Percentiles rank a stretch among this genome's conserved stretches.
Conservation (phyloP, 1,140 invertebrate genomes). For the Drosophila arizonae region DNA sequence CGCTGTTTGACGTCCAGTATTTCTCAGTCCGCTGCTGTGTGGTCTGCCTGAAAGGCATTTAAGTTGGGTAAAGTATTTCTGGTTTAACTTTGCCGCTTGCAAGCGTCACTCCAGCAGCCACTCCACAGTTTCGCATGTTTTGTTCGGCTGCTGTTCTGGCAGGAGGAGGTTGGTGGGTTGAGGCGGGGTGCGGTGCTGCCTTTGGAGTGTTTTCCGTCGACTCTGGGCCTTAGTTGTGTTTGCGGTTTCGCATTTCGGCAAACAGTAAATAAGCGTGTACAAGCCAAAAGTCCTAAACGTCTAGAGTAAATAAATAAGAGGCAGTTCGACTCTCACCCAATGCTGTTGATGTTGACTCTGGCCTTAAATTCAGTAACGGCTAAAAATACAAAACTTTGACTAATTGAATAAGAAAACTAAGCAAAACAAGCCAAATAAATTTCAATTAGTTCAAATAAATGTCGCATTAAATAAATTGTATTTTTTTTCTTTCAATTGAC, state of each 20-base stretch:
- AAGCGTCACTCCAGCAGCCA: slow-evolving; percentile 7
- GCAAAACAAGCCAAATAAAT: slow-evolving; percentile 60
- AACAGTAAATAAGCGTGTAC: slow-evolving; percentile 69
- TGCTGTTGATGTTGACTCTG: slow-evolving; percentile 45
- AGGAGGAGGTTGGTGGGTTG: neutral
- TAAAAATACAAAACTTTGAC: slow-evolving; percentile 43
- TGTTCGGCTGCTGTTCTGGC: slow-evolving; percentile 19
- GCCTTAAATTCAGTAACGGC: slow-evolving; percentile 24
- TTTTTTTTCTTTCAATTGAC: slow-evolving; percentile 1
- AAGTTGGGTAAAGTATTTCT: slow-evolving; percentile 65
- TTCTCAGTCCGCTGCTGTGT: slow-evolving; percentile 11
- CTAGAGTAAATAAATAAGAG: slow-evolving; percentile 69
- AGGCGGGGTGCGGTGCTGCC: neutral
- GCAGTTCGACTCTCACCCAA: slow-evolving; percentile 25
- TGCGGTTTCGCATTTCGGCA: slow-evolving; percentile 71
- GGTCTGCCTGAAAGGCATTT: slow-evolving; percentile 52
- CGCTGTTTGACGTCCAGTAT: slow-evolving; percentile 10
- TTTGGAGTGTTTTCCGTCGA: slow-evolving; percentile 21
- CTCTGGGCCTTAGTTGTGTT: slow-evolving; percentile 53
- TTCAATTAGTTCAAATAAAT: slow-evolving; percentile 51
- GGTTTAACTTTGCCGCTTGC: slow-evolving; percentile 57
- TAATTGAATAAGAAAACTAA: slow-evolving; percentile 68
- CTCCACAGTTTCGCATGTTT: slow-evolving; percentile 37
- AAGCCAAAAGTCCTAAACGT: slow-evolving; percentile 42
- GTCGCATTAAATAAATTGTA: slow-evolving; percentile 48